phyloP scores from a whole-genome alignment of 1,140 invertebrate genomes.

The Adoxophyes honmai region DNA sequence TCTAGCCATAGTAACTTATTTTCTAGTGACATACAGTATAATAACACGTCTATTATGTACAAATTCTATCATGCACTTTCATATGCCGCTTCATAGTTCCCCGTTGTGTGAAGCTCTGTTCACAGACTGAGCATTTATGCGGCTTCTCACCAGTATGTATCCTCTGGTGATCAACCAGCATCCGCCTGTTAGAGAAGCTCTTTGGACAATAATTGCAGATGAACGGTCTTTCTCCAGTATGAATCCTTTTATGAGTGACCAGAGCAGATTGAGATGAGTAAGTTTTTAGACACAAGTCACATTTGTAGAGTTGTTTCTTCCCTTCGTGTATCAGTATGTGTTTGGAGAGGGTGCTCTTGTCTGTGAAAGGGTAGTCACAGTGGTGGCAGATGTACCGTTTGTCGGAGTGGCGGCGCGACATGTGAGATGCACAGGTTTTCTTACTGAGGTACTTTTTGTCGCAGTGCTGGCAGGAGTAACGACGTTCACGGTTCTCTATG shows the following conservation, averaged over 20 bases:
- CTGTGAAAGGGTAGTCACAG: conserved; percentile 64
- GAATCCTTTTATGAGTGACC: conserved; percentile 77
- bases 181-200: conserved; percentile 56
- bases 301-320: conserved; percentile 76
- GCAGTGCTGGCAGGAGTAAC: conserved; percentile 62
- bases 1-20: no score
- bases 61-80: conserved; percentile 67
- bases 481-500: conserved; percentile 53
- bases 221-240: conserved; percentile 80
- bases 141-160: conserved; percentile 86
- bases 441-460: conserved; percentile 69
- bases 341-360: conserved; percentile 78
- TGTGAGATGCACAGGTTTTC: conserved; percentile 47
- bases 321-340: conserved; percentile 82
- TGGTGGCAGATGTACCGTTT: conserved; percentile 58
- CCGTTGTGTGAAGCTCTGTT: conserved; percentile 77
- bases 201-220: conserved; percentile 80
- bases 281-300: conserved; percentile 80
- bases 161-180: conserved; percentile 77
- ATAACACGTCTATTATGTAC: neutral
- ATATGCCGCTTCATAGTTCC: conserved; percentile 76
- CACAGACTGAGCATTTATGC: conserved; percentile 80
- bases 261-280: conserved; percentile 73
- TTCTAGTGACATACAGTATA: no score
- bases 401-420: conserved; percentile 48